A percentile compares a stretch with the other conserved stretches of the same genome.
Conservation (phyloP, 2,113 vertebrate genomes). For the Rhegmatorhina hoffmannsi region DNA sequence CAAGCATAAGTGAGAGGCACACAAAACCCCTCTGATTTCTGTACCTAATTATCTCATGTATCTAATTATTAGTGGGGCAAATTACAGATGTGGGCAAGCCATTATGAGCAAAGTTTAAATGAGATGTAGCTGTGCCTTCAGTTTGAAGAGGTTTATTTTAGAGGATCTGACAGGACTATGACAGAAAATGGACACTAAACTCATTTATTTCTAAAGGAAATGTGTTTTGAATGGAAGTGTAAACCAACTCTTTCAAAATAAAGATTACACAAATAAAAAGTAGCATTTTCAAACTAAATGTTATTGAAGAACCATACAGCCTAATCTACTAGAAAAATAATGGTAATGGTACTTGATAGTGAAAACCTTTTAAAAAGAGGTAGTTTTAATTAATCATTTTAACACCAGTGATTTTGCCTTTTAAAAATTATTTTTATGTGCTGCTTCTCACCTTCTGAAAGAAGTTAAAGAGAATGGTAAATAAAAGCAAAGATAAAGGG, state of each 20-base stretch:
- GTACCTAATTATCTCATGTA: not conserved
- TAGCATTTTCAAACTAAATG: not conserved
- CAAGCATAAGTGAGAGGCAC: not conserved
- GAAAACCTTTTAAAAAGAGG: not conserved
- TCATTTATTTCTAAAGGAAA: not conserved
- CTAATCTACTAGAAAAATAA: not conserved
- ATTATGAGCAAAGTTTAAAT: not conserved
- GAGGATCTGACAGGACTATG: not conserved
- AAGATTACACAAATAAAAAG: not conserved
- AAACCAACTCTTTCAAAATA: not conserved
- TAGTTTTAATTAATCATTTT: not conserved
- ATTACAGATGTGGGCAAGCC: not conserved
- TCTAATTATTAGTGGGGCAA: not conserved
- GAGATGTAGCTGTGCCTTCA: not conserved
- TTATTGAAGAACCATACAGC: not conserved
- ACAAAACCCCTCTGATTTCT: fast-evolving
- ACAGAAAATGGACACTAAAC: not conserved
- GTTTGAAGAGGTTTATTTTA: not conserved
- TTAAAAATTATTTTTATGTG: not conserved
- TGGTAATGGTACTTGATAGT: not conserved
- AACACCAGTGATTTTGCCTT: not conserved
- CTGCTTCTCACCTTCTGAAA: not conserved
- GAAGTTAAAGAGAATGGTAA: not conserved
- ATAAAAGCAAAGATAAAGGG: not conserved
- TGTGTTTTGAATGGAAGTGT: not conserved